Base-by-base conservation (phyloP, 2,888 invertebrate genomes). In the Drosophila recens region DNA sequence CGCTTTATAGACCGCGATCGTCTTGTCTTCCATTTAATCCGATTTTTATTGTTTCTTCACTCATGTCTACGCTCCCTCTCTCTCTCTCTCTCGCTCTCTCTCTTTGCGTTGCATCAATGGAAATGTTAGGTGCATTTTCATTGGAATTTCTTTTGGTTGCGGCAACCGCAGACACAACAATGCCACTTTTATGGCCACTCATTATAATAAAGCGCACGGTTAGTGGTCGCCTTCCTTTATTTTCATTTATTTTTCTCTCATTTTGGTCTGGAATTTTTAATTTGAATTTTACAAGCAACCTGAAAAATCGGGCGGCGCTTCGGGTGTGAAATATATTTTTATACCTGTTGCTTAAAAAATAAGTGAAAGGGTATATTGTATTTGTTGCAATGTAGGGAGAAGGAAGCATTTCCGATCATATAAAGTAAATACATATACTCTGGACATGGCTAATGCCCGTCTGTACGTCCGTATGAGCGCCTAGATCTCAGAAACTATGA, bases 141-240 rank as follows among this genome's bases (percentile, higher is more conserved):
- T 74, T 82, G 86, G 89, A 87, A 89, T 86, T 86, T 46, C 67
- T 43, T 34, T 45, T 46, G 63, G 79, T 72, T 79, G 65, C 82
- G 51, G 66, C 83, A 71, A 68, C 76, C 71, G 72, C 71, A 43
- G 54, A 77, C 77, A 48, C 69, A 75, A 88, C 79, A 75, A 79
- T 73, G 78, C 72, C 87, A 84, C 82, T 68, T 90, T 90, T 90
- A 90, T 88, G 90, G 75, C 79, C 87, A 79, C 85, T 90, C 90
- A 90, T 90, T 90, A 90, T 87, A 87, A 84, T 90, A 86, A 90
- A 90, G 81, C 84, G 84, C 83, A 84, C 90, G 82, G 89, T 86
- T 82, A 87, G 87, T 87, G 86, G 88, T 79, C 87, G 73, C 74
- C 76, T 59, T 67, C 46, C 36, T 36, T 36, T 36, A 30, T 30